These are phyloP conservation scores for Parnassius glacialis DNA, from an alignment of 2,888 invertebrate species.

Conservation along the genomic window DNA sequence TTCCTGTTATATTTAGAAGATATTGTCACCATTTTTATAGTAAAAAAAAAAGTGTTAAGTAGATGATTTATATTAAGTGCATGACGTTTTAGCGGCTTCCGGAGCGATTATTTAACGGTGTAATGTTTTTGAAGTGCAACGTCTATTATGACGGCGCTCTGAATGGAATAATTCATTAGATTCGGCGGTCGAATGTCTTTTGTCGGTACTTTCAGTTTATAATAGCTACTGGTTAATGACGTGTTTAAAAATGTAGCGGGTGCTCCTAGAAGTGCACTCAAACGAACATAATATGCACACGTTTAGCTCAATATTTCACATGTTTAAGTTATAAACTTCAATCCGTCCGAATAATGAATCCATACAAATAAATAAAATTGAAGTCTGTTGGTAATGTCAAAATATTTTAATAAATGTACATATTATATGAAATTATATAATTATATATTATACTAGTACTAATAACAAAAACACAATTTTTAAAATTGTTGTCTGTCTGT, in stretches of 20 bases:
- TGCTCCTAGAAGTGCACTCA: not conserved
- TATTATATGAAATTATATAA: too few relatives aligned
- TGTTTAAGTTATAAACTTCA: too few relatives aligned
- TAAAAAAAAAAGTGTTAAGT: constrained; percentile 72
- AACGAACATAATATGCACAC: not conserved
- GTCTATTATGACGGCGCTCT: constrained; percentile 48
- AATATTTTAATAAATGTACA: too few relatives aligned
- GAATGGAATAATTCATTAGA: constrained; percentile 60
- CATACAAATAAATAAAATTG: too few relatives aligned
- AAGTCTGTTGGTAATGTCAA: too few relatives aligned
- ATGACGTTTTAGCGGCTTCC: constrained; percentile 69
- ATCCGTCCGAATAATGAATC: too few relatives aligned
- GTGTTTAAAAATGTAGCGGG: constrained; percentile 2
- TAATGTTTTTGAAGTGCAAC: constrained; percentile 44
- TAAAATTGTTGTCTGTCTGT: too few relatives aligned
- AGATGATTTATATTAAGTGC: constrained; percentile 78
- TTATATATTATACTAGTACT: too few relatives aligned
- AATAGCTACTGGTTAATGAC: constrained; percentile 20
- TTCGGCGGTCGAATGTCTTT: constrained; percentile 39
- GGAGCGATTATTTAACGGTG: constrained; percentile 65
- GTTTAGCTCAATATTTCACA: too few relatives aligned
- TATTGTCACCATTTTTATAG: constrained; percentile 64
- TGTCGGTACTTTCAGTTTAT: constrained; percentile 38
- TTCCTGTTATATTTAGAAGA: constrained; percentile 72
- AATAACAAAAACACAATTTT: too few relatives aligned